Base-by-base conservation (phyloP, 2,888 invertebrate genomes). In the Tenthredo mesomela region DNA sequence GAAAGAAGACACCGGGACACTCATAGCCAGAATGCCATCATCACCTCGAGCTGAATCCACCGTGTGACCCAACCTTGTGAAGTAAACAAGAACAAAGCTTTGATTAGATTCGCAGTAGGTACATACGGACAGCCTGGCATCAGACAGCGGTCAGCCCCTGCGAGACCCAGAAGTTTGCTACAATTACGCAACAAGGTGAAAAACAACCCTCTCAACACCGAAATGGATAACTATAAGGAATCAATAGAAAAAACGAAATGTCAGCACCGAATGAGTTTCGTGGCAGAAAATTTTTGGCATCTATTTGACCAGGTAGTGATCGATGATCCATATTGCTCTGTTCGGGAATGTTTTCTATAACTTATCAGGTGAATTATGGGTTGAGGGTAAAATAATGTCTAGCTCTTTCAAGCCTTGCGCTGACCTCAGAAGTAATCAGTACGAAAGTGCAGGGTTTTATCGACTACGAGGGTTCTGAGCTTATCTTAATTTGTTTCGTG, bases 61-160 rank as follows among this genome's bases (percentile, higher is more conserved):
- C 37, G 37, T 33, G 37, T 25, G 25, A 25, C 6, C 29, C n/a
- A 54, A 54, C 29, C 77, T 29, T 5, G 29, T n/a, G 77, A 47
- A n/a, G 33, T 33, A 77, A 77, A 77, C 77, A 77, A 54, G 37
- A 77, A 77, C 77, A 77, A 33, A 77, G 50, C 15, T 54, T 54
- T 54, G 33, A 77, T 77, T 33, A 77, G 37, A 29, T 50, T 50
- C 54, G 12, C 54, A 33, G 54, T 50, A 50, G 33, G 54, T 50
- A 47, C 50, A 71, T 15, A 7, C 21, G 43, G 18, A 15, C 71
- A 73, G 10, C 18, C 40, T 73, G 37, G 4, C 71, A 43, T 43
- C 29, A n/a, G 33, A 0, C 67, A 33, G 33, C 5, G 67, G 67
- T 33, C 29, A 73, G 47, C 21, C 21, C 73, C n/a, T 54, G 54